Evolutionary conservation across 1,140 invertebrate species (phyloP), one percentile per base, ranked within the genome.

Genomic region (Cherax quadricarinatus): DNA sequence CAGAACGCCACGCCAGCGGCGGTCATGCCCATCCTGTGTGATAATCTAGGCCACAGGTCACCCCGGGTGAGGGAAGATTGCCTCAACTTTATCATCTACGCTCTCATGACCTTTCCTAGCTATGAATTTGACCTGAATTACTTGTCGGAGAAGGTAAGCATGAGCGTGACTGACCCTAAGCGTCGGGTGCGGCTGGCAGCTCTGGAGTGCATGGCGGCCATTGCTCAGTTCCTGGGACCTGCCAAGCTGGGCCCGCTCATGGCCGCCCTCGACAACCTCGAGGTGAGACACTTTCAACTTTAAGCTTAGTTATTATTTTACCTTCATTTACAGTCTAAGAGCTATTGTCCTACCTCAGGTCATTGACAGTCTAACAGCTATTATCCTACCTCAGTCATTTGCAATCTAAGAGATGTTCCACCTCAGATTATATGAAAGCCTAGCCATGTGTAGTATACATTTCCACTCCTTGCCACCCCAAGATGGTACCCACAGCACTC

Each of bases 71-170:
- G 97, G 91, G 97, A 98, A 95, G 97, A 97, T 94, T 96, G 97
- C 1, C 94, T 98, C 30, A 97, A 98, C 94, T 96, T 97, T 91
- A 95, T 98, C 48, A 97, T 98, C 92, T 97, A 97, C 90, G 96
- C 97, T 4, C 94, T 97, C 78, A 96, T 98, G 93, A 97, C 97
- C 41, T 98, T 97, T 95, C 97, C 98, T 4, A 97, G 97, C 94
- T 97, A 97, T 75, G 97, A 97, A 88, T 97, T 98, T 94, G 97
- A 98, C 95, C 95, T 97, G 48, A 94, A 95, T 18, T 95, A 95
- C 12, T 95, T 97, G 16, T 96, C 97, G 57, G 94, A 95, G 89
- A 93, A 94, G 81, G 95, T 96, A 16, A 96, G 96, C 21, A 95
- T 95, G 66, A 96, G 96, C 85, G 95, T 97, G 24, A 95, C 96